Evolutionary conservation across 2,888 invertebrate species (phyloP), one percentile per base, ranked within the genome.

Genomic region (Xanthorhoe designata): DNA sequence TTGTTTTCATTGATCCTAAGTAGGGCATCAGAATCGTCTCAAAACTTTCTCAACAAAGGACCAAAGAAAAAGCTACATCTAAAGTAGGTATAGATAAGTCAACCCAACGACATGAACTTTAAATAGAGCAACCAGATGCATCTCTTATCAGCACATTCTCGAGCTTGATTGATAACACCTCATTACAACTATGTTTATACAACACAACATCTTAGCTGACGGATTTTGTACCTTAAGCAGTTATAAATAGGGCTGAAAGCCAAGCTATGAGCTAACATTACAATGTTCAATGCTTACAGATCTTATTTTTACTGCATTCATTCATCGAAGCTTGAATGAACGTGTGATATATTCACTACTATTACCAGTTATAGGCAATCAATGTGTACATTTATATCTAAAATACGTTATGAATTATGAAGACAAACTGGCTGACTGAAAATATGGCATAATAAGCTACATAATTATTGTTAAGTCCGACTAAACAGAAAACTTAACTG

Each of bases 111-210:
- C 51, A 61, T 74, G 74, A 72, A 74, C 72, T 71, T 70, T 70
- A 74, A 63, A 60, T 74, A 66, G 74, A 69, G 61, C 74, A 71
- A 68, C 68, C 70, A 74, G 74, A 73, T 75, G 70, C 70, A 69
- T 69, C 69, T 69, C 66, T 70, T 75, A 75, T 73, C 71, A 63
- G 61, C 56, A 53, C 71, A 73, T 73, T 70, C 73, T 69, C 51
- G 47, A 66, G 64, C 70, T 70, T 73, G 71, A 75, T 75, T 75
- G 74, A 75, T 75, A 73, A 71, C 71, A 54, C 66, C 69, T 68
- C 9, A 49, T 42, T 42, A 42, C 38, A 38, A 38, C 62, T 69
- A 67, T 56, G 57, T 64, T n/a, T n/a, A 66, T 60, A 69, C 58
- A 67, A 35, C 9, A 52, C 49, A 59, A 38, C 19, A 51, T 29